Conservation (phyloP, 2,113 vertebrate genomes). For the Petromus typicus region DNA sequence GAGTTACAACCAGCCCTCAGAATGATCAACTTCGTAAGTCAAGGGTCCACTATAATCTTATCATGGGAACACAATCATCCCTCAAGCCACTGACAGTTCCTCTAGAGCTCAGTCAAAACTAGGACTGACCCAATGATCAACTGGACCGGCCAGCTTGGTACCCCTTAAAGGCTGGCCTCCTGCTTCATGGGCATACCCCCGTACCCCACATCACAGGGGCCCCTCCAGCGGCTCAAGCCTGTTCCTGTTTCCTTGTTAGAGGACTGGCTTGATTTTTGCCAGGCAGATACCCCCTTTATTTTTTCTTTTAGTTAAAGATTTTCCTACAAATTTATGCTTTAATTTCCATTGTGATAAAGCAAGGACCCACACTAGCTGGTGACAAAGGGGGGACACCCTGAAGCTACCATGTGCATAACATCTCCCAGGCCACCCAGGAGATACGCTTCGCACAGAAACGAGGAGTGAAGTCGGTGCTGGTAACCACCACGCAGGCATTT, state of each 20-base stretch:
- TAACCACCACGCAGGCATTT: conserved; percentile 85
- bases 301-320: not conserved
- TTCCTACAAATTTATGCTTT: not conserved
- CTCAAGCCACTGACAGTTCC: not conserved
- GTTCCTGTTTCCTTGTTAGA: not conserved
- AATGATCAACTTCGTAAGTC: too few species aligned
- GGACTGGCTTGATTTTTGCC: not conserved
- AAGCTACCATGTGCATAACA: conserved; percentile 88
- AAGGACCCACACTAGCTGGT: not conserved
- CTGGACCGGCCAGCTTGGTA: not conserved
- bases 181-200: not conserved
- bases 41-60: not conserved
- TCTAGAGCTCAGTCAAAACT: not conserved
- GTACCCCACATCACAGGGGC: not conserved
- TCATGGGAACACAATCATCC: not conserved
- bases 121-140: not conserved
- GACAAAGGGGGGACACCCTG: conserved; percentile 80
- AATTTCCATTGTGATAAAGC: not conserved
- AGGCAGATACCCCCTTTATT: not conserved
- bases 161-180: not conserved
- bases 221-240: not conserved
- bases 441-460: conserved; percentile 87
- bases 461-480: conserved; percentile 85
- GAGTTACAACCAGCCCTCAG: too few species aligned
- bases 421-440: conserved; percentile 85